These are phyloP conservation scores for Hyposoter didymator DNA, from an alignment of 2,888 invertebrate genomes.

Conservation along the genomic window DNA sequence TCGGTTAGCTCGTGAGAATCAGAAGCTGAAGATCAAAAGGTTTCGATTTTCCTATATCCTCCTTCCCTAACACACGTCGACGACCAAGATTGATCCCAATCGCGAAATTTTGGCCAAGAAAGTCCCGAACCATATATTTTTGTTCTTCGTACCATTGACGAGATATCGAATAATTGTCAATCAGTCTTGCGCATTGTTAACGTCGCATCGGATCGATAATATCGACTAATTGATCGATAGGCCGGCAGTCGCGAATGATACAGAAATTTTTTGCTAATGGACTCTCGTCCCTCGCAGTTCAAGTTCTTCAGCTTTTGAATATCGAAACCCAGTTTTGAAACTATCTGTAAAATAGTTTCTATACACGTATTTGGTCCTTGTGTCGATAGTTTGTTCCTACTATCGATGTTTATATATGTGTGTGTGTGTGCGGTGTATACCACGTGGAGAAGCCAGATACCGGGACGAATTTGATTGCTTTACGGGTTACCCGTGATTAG, in stretches of 20 bases:
- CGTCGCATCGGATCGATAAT: too few relatives aligned
- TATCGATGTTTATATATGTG: conserved; percentile 36
- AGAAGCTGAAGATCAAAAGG: not conserved
- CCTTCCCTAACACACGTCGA: not conserved
- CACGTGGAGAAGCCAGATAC: conserved; percentile 73
- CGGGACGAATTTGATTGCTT: conserved; percentile 82
- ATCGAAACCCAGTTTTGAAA: not conserved
- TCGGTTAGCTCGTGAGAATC: not conserved
- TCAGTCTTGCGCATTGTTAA: too few relatives aligned
- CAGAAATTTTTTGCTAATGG: not conserved
- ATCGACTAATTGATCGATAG: not conserved
- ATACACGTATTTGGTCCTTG: not conserved
- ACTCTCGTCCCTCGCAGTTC: not conserved
- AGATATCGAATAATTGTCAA: not conserved
- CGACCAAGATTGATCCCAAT: too few relatives aligned
- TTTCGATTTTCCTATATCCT: too few relatives aligned
- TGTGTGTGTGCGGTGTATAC: conserved; percentile 30
- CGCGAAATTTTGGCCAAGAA: not conserved
- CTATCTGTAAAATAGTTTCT: not conserved
- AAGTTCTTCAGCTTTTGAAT: not conserved
- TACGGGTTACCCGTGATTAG: conserved; percentile 82
- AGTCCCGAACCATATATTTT: not conserved
- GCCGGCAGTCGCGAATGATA: not conserved
- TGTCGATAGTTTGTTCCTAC: conserved; percentile 19
- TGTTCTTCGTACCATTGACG: not conserved